Percentiles rank a stretch among this genome's conserved stretches.
These are phyloP conservation scores for Microctonus hyperodae DNA, from an alignment of 2,888 invertebrate species.

Conservation along the genomic window DNA sequence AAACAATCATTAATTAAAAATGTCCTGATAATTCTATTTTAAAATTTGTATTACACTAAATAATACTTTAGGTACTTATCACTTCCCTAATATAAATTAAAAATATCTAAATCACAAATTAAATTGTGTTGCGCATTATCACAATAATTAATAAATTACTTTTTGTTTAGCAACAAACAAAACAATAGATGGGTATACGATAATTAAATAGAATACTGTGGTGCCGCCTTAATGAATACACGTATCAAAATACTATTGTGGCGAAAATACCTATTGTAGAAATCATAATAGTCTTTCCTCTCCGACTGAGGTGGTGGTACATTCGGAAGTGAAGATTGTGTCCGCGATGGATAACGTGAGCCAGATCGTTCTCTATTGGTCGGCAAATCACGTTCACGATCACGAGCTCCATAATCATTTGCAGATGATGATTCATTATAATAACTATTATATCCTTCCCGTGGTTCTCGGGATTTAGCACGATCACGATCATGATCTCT, in stretches of 20 bases:
- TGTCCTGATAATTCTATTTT: conserved; percentile 23
- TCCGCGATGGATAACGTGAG: conserved; percentile 55
- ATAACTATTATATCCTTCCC: conserved; percentile 57
- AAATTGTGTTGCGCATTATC: conserved; percentile 5
- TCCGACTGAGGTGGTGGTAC: conserved; percentile 55
- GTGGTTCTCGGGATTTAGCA: conserved; percentile 55
- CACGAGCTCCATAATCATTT: conserved; percentile 57
- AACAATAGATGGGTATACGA: conserved; percentile 24
- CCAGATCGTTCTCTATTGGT: conserved; percentile 40
- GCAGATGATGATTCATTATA: conserved; percentile 56
- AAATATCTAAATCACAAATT: neutral
- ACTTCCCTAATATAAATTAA: conserved; percentile 12
- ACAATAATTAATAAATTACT: conserved; percentile 29
- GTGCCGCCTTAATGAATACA: conserved; percentile 51
- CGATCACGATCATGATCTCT: conserved; percentile 59
- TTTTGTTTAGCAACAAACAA: conserved; percentile 7
- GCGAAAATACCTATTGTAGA: conserved; percentile 64
- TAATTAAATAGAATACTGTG: conserved; percentile 30
- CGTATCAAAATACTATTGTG: conserved; percentile 62
- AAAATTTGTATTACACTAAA: conserved; percentile 25
- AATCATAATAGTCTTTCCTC: conserved; percentile 65
- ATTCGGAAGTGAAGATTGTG: conserved; percentile 55
- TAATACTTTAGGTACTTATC: conserved; percentile 21
- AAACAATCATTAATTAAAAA: conserved; percentile 36
- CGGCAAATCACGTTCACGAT: conserved; percentile 56